Conservation (phyloP, 2,888 invertebrate genomes). For the Pyrrhia umbra region DNA sequence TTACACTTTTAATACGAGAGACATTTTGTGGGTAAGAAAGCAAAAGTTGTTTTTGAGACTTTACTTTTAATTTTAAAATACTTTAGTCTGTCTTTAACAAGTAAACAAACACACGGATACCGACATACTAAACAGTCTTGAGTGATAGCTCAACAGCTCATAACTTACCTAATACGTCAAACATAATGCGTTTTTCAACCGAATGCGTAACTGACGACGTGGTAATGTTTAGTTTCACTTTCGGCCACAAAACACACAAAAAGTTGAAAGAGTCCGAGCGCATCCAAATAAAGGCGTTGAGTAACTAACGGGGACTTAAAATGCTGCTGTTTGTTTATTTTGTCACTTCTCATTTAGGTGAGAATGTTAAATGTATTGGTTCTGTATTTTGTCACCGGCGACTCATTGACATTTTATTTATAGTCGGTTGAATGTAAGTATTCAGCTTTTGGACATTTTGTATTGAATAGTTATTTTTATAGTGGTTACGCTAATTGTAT, state of each 20-base stretch:
- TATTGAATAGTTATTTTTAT: too few species aligned
- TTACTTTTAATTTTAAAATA: too few species aligned
- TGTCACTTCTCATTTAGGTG: background rate
- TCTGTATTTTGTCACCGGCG: slow-evolving; percentile 1
- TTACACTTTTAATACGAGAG: too few species aligned
- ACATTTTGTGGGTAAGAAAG: too few species aligned
- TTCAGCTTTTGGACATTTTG: too few species aligned
- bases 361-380: background rate
- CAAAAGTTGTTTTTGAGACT: too few species aligned
- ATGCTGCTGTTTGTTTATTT: slow-evolving; percentile 52
- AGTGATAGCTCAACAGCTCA: slow-evolving; percentile 37
- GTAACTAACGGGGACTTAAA: slow-evolving; percentile 57
- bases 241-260: slow-evolving; percentile 65
- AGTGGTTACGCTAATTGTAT: too few species aligned
- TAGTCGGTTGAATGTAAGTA: background rate
- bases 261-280: slow-evolving; percentile 54
- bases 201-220: slow-evolving; percentile 59
- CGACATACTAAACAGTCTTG: background rate
- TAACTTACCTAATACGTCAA: slow-evolving; percentile 53
- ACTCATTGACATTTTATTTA: background rate
- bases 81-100: too few species aligned
- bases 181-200: slow-evolving; percentile 41
- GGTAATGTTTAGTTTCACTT: slow-evolving; percentile 72
- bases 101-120: slow-evolving; percentile 12
- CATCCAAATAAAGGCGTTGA: slow-evolving; percentile 56